Evolutionary conservation across 2,888 invertebrate species (phyloP).

Genomic region (Agrochola macilenta): DNA sequence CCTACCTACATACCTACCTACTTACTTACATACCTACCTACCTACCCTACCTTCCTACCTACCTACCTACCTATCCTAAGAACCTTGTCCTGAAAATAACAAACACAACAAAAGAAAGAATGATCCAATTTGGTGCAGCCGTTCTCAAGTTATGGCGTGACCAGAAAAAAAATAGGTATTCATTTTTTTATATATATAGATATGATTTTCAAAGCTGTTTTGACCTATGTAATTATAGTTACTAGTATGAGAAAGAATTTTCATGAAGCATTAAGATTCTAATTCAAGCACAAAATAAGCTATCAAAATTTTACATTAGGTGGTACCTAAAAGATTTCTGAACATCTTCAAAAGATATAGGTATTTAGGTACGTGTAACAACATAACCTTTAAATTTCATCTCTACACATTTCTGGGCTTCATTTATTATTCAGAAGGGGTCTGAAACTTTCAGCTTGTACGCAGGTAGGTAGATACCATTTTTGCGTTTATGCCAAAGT

Average conservation of each 20-base stretch:
- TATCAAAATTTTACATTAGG: not conserved
- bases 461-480: conserved; percentile 27
- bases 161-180: too few relatives aligned
- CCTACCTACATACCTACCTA: too few relatives aligned
- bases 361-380: conserved; percentile 7
- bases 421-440: conserved; percentile 47
- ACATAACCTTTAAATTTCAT: conserved; percentile 41
- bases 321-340: not conserved
- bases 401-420: conserved; percentile 33
- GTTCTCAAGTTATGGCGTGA: too few relatives aligned
- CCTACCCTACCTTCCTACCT: too few relatives aligned
- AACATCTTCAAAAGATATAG: conserved; percentile 17
- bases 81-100: too few relatives aligned
- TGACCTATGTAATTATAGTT: not conserved
- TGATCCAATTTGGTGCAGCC: too few relatives aligned
- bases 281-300: not conserved
- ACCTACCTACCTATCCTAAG: too few relatives aligned
- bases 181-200: too few relatives aligned
- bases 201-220: not conserved
- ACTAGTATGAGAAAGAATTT: not conserved
- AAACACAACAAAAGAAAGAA: too few relatives aligned
- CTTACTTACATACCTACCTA: too few relatives aligned
- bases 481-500: conserved; percentile 44
- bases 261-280: not conserved
- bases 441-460: conserved; percentile 40